These are phyloP conservation scores for Drosophila insularis DNA, from an alignment of 1,140 invertebrate genomes.

Conservation along the genomic window DNA sequence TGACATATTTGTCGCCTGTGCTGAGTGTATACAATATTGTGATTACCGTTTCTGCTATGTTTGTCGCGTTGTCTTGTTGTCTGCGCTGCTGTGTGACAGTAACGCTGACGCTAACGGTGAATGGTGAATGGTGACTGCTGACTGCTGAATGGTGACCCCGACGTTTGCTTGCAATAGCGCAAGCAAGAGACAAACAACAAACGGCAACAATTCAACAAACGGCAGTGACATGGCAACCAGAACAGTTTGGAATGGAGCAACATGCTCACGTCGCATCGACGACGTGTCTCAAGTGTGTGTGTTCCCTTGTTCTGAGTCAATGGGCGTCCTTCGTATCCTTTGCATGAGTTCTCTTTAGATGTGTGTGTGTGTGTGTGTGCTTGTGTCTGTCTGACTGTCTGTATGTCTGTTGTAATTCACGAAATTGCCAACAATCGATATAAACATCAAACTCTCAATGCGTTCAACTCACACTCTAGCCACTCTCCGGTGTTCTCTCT, in stretches of 20 bases:
- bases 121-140: conserved; percentile 32
- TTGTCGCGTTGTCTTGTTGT: conserved; percentile 2
- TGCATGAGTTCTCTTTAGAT: background rate
- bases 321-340: background rate
- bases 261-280: conserved; percentile 63
- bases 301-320: background rate
- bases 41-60: conserved; percentile 36
- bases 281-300: conserved; percentile 62
- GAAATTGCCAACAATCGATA: conserved; percentile 78
- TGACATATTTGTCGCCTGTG: conserved; percentile 39
- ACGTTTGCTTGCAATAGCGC: conserved; percentile 37
- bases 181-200: conserved; percentile 10
- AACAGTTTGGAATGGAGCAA: conserved; percentile 37
- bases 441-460: conserved; percentile 75
- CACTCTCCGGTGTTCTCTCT: conserved; percentile 13
- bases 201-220: conserved; percentile 38
- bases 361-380: conserved; percentile 3
- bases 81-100: conserved; percentile 23
- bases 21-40: conserved; percentile 28
- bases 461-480: conserved; percentile 24
- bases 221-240: conserved; percentile 52
- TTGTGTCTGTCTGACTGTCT: conserved; percentile 34
- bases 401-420: conserved; percentile 66
- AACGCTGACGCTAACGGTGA: conserved; percentile 27
- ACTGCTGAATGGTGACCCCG: conserved; percentile 43